Base-by-base conservation (phyloP, 37 sponge, comb jelly and placozoan species). In the Halisarca cf. caerulea region DNA sequence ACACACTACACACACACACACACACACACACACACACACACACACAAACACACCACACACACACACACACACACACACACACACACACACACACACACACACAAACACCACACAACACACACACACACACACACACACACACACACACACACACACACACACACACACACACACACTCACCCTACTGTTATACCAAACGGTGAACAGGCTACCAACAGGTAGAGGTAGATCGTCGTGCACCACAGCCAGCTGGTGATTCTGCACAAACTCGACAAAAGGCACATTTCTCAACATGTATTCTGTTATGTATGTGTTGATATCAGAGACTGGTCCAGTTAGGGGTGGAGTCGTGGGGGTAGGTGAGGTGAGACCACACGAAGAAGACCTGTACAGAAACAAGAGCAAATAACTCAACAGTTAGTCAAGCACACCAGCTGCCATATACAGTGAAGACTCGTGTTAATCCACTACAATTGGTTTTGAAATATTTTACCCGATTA, bases 81-180 rank as follows among this genome's bases (percentile, higher is more conserved):
- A 62, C 64, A 62, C 64, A 62, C 64, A 62, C 64, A 62, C 64
- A 62, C 23, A 62, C 64, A 62, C 23, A 62, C 64, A 62, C 64
- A 62, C 64, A 62, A 8, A 62, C 64, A 62, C 64, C 6, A 8
- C 6, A 8, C 6, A 7, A 15, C 64, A 62, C 23, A 15, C 64
- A 62, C 64, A 62, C 64, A 62, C 64, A 62, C 23, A 62, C 64
- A 62, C 64, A 62, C 64, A 62, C 64, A 62, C 64, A 62, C 64
- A 62, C 64, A 62, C 64, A 62, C 64, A 62, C 64, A 62, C 64
- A 62, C 64, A 62, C 64, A 62, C 64, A 62, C 64, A 62, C 64
- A 62, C 64, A 62, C 64, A 62, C 64, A 62, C 64, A 62, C 64
- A 62, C 64, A 30, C 15, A 20, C 64, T 62, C 30, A 62, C 64